A percentile compares a stretch with the other conserved stretches of the same genome.
Evolutionary conservation across 2,113 vertebrate species (phyloP).

Genomic region (Cyprinus carpio): DNA sequence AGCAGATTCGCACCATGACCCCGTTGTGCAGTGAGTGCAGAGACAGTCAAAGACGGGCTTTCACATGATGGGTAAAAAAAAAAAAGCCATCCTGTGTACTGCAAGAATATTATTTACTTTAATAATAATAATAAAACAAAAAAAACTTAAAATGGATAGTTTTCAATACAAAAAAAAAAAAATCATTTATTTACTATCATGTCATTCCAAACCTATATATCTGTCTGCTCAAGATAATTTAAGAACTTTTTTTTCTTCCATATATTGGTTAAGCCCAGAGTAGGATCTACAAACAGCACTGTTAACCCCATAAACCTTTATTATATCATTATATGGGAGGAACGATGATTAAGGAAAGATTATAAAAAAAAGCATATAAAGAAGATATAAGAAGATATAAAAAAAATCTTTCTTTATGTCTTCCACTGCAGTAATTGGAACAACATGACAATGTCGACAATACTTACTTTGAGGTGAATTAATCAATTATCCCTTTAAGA

Average conservation of each 20-base stretch:
- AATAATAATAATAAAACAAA: neutral
- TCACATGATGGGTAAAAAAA: neutral
- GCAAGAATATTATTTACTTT: neutral
- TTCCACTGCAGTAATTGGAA: neutral
- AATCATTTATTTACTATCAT: neutral
- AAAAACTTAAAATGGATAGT: neutral
- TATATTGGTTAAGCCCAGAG: neutral
- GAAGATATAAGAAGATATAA: too few relatives aligned
- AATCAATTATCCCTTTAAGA: neutral
- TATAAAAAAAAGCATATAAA: too few relatives aligned
- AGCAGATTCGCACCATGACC: conserved; percentile 37
- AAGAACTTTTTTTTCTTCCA: neutral
- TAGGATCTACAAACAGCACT: neutral
- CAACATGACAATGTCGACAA: neutral
- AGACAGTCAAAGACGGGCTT: neutral
- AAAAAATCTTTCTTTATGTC: neutral
- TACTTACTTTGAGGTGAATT: neutral
- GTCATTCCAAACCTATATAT: neutral
- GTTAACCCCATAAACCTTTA: neutral
- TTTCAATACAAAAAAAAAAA: neutral
- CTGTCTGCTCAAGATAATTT: neutral
- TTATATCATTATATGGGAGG: too few relatives aligned
- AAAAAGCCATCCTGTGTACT: neutral
- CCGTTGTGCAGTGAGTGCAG: conserved; percentile 11
- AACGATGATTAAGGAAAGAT: too few relatives aligned